A percentile compares a stretch with the other conserved stretches of the same genome.
phyloP scores from a whole-genome alignment of 2,113 vertebrate species.

The Alligator sinensis region DNA sequence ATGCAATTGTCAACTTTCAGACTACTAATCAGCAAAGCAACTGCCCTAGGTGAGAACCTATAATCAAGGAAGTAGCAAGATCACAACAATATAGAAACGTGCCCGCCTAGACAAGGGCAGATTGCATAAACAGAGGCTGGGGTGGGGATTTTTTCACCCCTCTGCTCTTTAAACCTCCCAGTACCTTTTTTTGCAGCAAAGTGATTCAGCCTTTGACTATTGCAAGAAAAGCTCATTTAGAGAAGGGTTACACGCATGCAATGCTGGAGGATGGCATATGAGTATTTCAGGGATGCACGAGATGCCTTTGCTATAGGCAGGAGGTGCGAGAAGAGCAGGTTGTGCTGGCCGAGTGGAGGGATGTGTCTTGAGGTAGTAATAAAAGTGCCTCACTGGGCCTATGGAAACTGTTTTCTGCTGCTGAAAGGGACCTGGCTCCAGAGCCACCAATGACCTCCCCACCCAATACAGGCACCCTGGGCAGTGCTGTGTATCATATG shows the following conservation, averaged over 20 bases:
- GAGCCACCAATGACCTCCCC: neutral
- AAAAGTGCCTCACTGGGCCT: neutral
- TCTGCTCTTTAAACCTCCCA: neutral
- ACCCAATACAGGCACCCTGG: neutral
- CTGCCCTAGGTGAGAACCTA: neutral
- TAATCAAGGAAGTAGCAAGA: neutral
- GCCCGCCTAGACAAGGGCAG: neutral
- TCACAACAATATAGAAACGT: neutral
- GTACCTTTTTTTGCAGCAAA: neutral
- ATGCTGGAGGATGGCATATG: neutral
- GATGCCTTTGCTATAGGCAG: neutral
- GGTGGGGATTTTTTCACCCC: neutral
- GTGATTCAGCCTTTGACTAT: neutral
- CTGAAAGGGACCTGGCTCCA: neutral
- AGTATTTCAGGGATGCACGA: neutral
- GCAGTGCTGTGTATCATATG: neutral
- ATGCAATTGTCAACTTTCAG: neutral
- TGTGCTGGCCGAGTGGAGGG: neutral
- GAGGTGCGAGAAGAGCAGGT: neutral
- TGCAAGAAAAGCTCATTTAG: neutral
- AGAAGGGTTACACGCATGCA: rapidly evolving
- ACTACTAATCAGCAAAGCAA: neutral
- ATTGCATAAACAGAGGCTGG: neutral
- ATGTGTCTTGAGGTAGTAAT: neutral
- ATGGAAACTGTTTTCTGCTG: neutral